These are phyloP conservation scores for Apamea sordens DNA, from an alignment of 2,888 invertebrate genomes.

Conservation along the genomic window DNA sequence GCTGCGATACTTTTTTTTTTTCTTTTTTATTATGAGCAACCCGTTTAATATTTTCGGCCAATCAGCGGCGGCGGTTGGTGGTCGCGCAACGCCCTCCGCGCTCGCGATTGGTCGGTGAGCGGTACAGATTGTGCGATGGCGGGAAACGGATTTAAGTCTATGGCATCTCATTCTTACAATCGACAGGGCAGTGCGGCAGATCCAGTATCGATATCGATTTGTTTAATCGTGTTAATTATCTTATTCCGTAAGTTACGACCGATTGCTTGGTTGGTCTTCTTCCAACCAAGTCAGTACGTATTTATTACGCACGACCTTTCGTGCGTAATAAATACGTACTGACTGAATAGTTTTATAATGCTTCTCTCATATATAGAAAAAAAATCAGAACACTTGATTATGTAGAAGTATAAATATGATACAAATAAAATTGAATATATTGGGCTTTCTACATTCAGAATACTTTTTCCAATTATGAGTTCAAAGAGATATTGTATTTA, in stretches of 20 bases:
- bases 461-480: background rate
- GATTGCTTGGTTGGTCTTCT: background rate
- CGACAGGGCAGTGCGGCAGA: constrained; percentile 69
- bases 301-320: too few species aligned
- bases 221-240: background rate
- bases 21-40: constrained; percentile 86
- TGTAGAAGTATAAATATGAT: background rate
- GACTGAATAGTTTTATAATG: background rate
- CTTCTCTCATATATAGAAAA: too few species aligned
- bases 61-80: constrained; percentile 76
- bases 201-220: constrained; percentile 67
- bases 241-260: background rate
- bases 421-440: background rate
- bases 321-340: background rate
- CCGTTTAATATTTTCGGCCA: constrained; percentile 87
- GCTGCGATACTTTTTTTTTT: constrained; percentile 72
- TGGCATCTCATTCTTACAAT: constrained; percentile 88
- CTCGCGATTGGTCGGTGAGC: constrained; percentile 81
- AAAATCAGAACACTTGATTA: background rate
- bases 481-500: background rate
- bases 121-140: constrained; percentile 88
- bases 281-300: too few species aligned
- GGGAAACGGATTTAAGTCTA: constrained; percentile 88
- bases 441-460: background rate
- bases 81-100: constrained; percentile 84